A percentile compares a stretch with the other conserved stretches of the same genome.
phyloP scores from a whole-genome alignment of 2,797 vertebrate species.

The Cottoperca gobio region DNA sequence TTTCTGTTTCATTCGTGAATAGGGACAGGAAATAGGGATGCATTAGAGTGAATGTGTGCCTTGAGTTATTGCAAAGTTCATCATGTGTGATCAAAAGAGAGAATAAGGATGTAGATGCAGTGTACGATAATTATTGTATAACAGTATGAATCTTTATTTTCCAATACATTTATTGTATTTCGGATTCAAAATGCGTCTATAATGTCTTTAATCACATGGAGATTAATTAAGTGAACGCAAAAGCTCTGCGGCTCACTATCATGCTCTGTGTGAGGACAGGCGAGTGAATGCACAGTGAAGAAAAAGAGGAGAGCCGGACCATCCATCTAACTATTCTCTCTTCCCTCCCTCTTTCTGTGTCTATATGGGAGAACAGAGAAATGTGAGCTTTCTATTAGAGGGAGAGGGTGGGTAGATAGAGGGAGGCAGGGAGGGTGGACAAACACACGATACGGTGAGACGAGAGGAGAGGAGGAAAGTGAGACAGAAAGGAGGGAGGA shows the following conservation, averaged over 20 bases:
- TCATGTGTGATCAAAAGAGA: neutral
- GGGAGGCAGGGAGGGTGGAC: slow-evolving; percentile 52
- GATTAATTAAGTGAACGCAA: neutral
- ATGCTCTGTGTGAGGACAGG: slow-evolving; percentile 26
- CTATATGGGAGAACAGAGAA: slow-evolving; percentile 60
- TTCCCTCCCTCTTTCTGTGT: slow-evolving; percentile 48
- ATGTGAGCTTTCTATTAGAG: slow-evolving; percentile 77
- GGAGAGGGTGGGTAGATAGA: slow-evolving; percentile 40
- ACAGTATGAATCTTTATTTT: neutral
- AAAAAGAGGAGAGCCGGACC: slow-evolving; percentile 32
- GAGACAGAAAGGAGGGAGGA: slow-evolving; percentile 49
- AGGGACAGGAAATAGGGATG: slow-evolving; percentile 1
- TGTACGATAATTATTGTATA: neutral
- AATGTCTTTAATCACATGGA: slow-evolving; percentile 4
- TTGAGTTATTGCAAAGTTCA: neutral
- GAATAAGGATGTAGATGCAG: neutral
- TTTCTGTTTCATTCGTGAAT: neutral
- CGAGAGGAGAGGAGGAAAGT: slow-evolving; percentile 62
- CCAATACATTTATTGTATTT: slow-evolving; percentile 4
- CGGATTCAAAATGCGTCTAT: neutral
- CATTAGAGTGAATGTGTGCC: neutral
- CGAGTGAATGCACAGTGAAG: slow-evolving; percentile 16
- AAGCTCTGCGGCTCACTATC: neutral
- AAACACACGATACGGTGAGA: slow-evolving; percentile 65
- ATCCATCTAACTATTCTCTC: slow-evolving; percentile 48